Conservation (phyloP, 2,888 invertebrate species). For the Chaetogeoica ovagalla region DNA sequence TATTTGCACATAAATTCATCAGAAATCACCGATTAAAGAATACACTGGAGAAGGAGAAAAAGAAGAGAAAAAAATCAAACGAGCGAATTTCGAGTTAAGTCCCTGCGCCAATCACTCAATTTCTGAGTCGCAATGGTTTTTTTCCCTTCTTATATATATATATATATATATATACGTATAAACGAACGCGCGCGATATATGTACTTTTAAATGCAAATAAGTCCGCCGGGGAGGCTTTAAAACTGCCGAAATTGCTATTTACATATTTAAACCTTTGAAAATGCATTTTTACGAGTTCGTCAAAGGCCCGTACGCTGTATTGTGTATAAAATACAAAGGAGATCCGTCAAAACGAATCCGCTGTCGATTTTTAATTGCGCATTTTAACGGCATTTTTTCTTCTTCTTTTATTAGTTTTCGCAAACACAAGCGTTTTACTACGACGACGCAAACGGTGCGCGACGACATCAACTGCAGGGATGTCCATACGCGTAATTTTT, state of each 20-base stretch:
- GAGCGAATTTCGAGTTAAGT: no score
- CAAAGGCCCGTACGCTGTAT: neutral
- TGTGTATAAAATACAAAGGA: neutral
- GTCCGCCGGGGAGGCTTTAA: neutral
- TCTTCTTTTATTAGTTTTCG: neutral
- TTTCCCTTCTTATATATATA: no score
- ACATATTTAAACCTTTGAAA: constrained; percentile 12
- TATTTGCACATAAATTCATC: no score
- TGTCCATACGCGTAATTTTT: no score
- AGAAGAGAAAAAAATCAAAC: no score
- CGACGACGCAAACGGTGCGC: no score
- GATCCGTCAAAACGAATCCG: constrained; percentile 2
- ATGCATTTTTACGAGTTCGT: constrained; percentile 26
- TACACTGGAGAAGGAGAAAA: no score
- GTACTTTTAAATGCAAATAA: constrained; percentile 21
- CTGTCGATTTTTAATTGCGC: constrained; percentile 2
- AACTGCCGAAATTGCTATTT: constrained; percentile 14
- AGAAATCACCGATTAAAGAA: no score
- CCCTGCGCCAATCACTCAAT: no score
- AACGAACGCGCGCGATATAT: neutral
- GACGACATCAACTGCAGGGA: no score
- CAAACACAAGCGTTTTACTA: neutral
- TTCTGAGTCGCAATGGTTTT: neutral
- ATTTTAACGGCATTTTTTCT: neutral
- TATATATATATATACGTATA: no score